phyloP scores from a whole-genome alignment of 2,797 vertebrate species.

The Notamacropus eugenii region DNA sequence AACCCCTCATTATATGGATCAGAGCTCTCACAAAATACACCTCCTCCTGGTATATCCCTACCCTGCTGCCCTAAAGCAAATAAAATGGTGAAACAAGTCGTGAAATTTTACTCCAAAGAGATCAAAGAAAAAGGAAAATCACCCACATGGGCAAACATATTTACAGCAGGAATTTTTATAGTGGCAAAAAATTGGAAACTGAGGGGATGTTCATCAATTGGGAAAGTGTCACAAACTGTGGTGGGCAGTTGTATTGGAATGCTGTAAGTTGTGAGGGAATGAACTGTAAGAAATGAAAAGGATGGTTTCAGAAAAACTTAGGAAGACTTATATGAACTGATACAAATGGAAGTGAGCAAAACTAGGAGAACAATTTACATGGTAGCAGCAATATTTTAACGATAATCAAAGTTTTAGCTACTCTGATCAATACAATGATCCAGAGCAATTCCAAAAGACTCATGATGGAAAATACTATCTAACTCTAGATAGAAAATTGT shows the following conservation, averaged over 20 bases:
- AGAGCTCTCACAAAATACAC: background rate
- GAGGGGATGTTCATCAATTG: background rate
- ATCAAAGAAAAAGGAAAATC: background rate
- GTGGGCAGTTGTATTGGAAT: background rate
- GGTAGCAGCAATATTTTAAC: background rate
- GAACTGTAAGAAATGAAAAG: background rate
- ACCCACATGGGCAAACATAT: background rate
- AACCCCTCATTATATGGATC: background rate
- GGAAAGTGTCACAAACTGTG: background rate
- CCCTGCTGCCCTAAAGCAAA: background rate
- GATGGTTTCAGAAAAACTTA: background rate
- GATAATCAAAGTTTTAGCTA: background rate
- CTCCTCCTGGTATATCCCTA: background rate
- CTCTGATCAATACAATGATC: background rate
- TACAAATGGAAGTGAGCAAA: background rate
- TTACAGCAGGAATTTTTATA: background rate
- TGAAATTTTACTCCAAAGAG: background rate
- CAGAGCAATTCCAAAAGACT: background rate
- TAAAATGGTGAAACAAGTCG: background rate
- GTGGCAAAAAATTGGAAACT: background rate
- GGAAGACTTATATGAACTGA: background rate
- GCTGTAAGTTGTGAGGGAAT: background rate
- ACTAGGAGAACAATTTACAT: background rate
- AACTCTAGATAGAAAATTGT: background rate
- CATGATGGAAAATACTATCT: background rate